Conservation (phyloP, 2,797 vertebrate species). For the Protosalanx chinensis region DNA sequence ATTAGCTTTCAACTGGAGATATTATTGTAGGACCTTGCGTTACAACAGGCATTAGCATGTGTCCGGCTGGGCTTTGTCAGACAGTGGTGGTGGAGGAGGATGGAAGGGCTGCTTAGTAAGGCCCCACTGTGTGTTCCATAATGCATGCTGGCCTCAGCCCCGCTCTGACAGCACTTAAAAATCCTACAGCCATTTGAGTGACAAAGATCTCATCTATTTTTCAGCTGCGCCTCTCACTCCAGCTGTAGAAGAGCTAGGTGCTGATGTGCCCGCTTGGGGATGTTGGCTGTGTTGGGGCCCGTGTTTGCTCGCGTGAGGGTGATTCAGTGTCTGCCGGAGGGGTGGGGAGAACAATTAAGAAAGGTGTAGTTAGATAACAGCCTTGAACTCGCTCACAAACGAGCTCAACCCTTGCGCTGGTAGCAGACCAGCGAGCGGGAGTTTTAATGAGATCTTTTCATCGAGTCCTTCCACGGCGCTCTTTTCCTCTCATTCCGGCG, state of each 20-base stretch:
- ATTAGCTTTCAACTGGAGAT: constrained; percentile 74
- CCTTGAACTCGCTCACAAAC: constrained; percentile 68
- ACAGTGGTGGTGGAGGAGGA: constrained; percentile 37
- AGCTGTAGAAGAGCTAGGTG: constrained; percentile 42
- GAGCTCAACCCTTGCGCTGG: constrained; percentile 57
- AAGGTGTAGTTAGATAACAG: constrained; percentile 70
- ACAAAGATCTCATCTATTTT: constrained; percentile 82
- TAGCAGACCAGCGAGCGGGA: constrained; percentile 50
- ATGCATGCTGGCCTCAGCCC: constrained; percentile 73
- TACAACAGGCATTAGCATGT: constrained; percentile 65
- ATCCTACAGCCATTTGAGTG: constrained; percentile 77
- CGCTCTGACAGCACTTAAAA: constrained; percentile 74
- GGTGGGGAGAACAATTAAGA: constrained; percentile 64
- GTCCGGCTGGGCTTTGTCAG: constrained; percentile 58
- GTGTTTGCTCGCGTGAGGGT: constrained; percentile 10
- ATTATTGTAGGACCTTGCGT: constrained; percentile 66
- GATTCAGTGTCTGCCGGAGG: constrained; percentile 9
- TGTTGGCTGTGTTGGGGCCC: neutral
- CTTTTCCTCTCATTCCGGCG: constrained; percentile 46
- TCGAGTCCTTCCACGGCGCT: constrained; percentile 56
- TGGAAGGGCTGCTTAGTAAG: constrained; percentile 62
- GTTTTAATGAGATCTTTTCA: constrained; percentile 73
- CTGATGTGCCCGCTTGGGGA: constrained; percentile 31
- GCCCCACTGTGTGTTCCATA: constrained; percentile 65
- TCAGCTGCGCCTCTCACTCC: constrained; percentile 67